Evolutionary conservation across 2,888 invertebrate genomes (phyloP).

Genomic region (Hydraecia micacea): DNA sequence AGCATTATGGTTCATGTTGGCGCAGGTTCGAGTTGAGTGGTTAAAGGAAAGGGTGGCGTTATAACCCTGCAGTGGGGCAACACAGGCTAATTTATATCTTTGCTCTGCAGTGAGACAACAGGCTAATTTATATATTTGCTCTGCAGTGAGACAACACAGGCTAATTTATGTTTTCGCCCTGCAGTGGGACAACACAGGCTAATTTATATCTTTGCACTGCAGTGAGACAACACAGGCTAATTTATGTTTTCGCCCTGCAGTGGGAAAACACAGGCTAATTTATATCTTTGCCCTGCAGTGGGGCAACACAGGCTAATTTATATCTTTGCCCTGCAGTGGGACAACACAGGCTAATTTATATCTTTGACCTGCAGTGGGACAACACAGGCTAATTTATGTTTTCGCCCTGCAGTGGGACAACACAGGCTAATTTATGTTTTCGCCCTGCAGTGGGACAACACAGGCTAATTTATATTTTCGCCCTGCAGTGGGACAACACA

Average conservation of each 20-base stretch:
- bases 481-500: not conserved
- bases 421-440: not conserved
- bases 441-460: not conserved
- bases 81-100: not conserved
- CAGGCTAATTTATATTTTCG: not conserved
- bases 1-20: not conserved
- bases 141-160: not conserved
- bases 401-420: not conserved
- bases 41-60: constrained; percentile 3
- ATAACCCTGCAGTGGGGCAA: not conserved
- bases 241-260: not conserved
- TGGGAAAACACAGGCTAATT: not conserved
- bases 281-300: not conserved
- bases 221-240: not conserved
- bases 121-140: not conserved
- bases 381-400: not conserved
- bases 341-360: not conserved
- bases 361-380: not conserved
- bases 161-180: not conserved
- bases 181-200: not conserved
- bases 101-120: not conserved
- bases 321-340: not conserved
- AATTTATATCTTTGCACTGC: not conserved
- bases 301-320: not conserved
- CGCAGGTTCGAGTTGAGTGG: not conserved